Conservation (phyloP, 64 coral and sea anemone species). For the Catalaphyllia jardinei region DNA sequence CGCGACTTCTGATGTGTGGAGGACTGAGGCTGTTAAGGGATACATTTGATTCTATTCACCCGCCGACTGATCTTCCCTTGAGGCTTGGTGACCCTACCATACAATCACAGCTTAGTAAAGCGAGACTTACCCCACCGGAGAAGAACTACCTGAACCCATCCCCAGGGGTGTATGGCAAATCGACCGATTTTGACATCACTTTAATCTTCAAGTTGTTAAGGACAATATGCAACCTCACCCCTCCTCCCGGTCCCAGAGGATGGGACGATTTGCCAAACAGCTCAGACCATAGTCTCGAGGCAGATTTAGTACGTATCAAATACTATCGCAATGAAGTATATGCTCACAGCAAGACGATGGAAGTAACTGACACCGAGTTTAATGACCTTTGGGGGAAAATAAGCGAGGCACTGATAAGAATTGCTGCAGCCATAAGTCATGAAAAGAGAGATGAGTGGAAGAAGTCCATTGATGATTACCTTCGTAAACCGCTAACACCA, state of each 20-base stretch:
- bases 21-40: constrained; percentile 5
- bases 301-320: constrained; percentile 37
- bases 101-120: background rate
- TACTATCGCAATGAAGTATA: constrained; percentile 20
- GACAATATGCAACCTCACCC: constrained; percentile 6
- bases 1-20: background rate
- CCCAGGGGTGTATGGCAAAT: background rate
- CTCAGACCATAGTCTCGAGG: background rate
- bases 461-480: constrained; percentile 1
- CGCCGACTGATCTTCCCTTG: constrained; percentile 1
- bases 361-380: constrained; percentile 16
- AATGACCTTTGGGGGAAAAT: constrained; percentile 15
- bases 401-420: constrained; percentile 11
- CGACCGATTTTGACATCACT: constrained; percentile 1
- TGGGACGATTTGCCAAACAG: constrained; percentile 15
- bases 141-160: background rate
- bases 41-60: constrained; percentile 4
- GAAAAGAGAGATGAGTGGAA: constrained; percentile 42
- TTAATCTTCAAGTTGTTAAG: constrained; percentile 4
- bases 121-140: background rate
- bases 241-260: background rate
- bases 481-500: background rate
- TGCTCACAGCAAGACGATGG: constrained; percentile 23
- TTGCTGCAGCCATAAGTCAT: background rate
- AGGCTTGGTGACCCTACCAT: background rate